phyloP scores from a whole-genome alignment of 2,888 invertebrate species.

The Odontothrips loti region DNA sequence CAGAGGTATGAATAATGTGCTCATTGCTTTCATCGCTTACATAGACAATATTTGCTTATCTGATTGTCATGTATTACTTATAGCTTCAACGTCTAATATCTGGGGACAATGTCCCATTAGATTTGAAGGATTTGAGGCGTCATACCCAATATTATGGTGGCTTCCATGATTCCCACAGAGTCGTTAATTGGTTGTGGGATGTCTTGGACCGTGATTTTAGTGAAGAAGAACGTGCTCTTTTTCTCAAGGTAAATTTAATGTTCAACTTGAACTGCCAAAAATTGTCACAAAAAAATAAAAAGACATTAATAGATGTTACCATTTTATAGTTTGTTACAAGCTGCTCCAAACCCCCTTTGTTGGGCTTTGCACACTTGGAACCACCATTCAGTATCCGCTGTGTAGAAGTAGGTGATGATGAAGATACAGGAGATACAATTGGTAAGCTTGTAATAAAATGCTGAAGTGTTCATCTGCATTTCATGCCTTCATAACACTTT shows the following conservation, averaged over 20 bases:
- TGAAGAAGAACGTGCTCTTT: slow-evolving; percentile 85
- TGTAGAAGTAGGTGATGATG: slow-evolving; percentile 98
- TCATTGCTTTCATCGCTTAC: background rate
- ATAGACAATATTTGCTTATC: slow-evolving; percentile 1
- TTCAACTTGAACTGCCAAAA: background rate
- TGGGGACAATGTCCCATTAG: slow-evolving; percentile 90
- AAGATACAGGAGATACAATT: slow-evolving; percentile 83
- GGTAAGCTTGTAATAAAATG: slow-evolving; percentile 49
- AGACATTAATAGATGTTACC: slow-evolving; percentile 28
- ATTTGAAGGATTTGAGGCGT: slow-evolving; percentile 76
- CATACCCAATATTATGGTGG: slow-evolving; percentile 99
- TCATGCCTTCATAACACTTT: background rate
- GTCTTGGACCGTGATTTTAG: slow-evolving; percentile 92
- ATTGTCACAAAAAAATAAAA: background rate
- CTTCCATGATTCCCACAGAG: slow-evolving; percentile 95
- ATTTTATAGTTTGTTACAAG: slow-evolving; percentile 76
- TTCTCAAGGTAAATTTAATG: slow-evolving; percentile 69
- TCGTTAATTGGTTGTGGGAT: slow-evolving; percentile 99
- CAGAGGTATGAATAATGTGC: slow-evolving; percentile 60
- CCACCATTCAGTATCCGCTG: slow-evolving; percentile 98
- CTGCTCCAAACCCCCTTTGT: slow-evolving; percentile 92
- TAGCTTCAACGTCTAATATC: slow-evolving; percentile 89
- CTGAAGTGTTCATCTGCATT: background rate
- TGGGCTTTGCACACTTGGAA: slow-evolving; percentile 94
- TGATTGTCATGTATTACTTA: slow-evolving; percentile 37